Percentiles rank a stretch among this genome's conserved stretches.
Evolutionary conservation across 2,113 vertebrate species (phyloP).

Genomic region (Lepidothrix coronata): DNA sequence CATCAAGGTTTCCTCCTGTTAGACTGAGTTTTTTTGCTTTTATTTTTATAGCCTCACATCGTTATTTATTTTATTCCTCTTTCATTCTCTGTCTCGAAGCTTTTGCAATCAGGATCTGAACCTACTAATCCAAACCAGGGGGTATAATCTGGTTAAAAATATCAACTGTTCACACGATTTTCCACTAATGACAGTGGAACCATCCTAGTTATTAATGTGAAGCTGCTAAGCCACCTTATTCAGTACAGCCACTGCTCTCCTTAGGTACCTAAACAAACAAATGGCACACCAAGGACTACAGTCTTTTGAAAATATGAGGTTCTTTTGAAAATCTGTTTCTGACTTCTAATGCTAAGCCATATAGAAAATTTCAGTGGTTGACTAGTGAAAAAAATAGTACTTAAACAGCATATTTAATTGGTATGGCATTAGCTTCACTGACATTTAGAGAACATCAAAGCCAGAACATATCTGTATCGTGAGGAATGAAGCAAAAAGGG

Average conservation of each 20-base stretch:
- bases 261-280: not conserved
- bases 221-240: not conserved
- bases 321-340: not conserved
- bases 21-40: not conserved
- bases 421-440: not conserved
- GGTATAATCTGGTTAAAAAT: not conserved
- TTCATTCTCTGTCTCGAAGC: not conserved
- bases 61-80: not conserved
- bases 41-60: not conserved
- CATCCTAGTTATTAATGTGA: not conserved
- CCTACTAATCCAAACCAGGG: not conserved
- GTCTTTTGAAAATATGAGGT: not conserved
- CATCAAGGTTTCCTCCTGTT: not conserved
- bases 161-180: rapidly evolving
- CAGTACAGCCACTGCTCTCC: not conserved
- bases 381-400: not conserved
- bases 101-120: not conserved
- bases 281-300: not conserved
- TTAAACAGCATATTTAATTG: slow-evolving; percentile 31
- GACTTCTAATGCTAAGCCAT: not conserved
- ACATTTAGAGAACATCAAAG: slow-evolving; percentile 26
- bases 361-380: not conserved
- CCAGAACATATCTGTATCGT: not conserved
- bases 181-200: not conserved
- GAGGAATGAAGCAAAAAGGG: not conserved